Base-by-base conservation (phyloP, 2,113 vertebrate genomes). In the Herpetotheres cachinnans region DNA sequence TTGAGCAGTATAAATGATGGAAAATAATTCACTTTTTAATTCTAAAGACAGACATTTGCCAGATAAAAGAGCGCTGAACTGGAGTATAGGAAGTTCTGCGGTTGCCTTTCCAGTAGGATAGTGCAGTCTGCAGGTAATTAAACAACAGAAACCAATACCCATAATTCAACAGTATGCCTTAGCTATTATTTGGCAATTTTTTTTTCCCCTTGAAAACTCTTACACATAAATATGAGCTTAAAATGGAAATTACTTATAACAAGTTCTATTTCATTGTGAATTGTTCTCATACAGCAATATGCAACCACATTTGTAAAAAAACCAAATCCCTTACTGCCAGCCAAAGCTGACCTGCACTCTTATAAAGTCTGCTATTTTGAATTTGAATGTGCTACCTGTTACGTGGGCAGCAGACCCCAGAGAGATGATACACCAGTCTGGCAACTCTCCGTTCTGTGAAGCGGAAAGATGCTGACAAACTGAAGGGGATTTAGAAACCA, bases 41-140 rank as follows among this genome's bases (percentile, higher is more conserved):
- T 58, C 40, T 69, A 42, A 71, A 71, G 66, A 86, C 52, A 27
- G 49, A 63, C 34, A 55, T 82, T 90, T 87, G 9, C 40, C 66
- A 56, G 49, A 79, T 69, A 83, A 88, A 77, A 49, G 50, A 52
- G 14, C 84, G 58, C 40, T 70, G 67, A 89, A 87, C 44, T 58
- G 14, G 49, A 49, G 24, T 24, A 24, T 9, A 65, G 40, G 11
- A 67, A 58, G 38, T 63, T 54, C 87, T 94, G 65, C 46, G 18
- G 4, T 34, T 89, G 62, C 34, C 44, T 90, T 84, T 82, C 81
- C 70, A 91, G 59, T 46, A 96, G 70, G 22, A 56, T 18, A 69
- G 71, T 77, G 70, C 56, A 87, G 65, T 59, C 91, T 93, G 62
- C 61, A 87, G 71, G 82, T 82, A 88, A 94, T 93, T 91, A 95